phyloP scores from a whole-genome alignment of 1,140 invertebrate species.

The Zaprionus tsacasi region DNA sequence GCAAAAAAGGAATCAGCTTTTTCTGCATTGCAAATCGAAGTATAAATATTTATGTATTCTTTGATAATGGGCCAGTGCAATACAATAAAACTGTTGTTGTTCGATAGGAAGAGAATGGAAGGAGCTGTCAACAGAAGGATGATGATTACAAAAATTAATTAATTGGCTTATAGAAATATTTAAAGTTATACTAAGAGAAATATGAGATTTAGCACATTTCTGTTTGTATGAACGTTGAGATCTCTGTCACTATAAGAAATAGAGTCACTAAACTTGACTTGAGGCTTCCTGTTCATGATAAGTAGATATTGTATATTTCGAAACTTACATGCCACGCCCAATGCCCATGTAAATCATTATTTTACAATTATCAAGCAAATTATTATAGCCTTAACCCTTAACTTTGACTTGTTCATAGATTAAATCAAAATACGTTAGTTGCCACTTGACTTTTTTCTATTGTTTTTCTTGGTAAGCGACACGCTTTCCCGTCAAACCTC shows the following conservation, averaged over 20 bases:
- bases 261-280: no score
- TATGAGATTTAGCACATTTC: no score
- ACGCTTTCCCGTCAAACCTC: slow-evolving; percentile 5
- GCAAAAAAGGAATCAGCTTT: slow-evolving; percentile 6
- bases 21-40: slow-evolving; percentile 2
- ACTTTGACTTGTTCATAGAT: no score
- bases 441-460: neutral
- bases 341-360: no score
- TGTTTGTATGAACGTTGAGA: no score
- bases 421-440: neutral
- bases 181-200: neutral
- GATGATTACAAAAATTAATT: neutral
- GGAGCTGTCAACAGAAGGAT: slow-evolving; percentile 1
- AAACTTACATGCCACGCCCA: no score
- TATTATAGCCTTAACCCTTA: no score
- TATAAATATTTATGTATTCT: neutral
- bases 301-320: no score
- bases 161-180: neutral
- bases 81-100: neutral
- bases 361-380: no score
- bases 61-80: neutral
- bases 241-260: no score
- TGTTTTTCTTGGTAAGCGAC: neutral
- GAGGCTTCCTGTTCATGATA: no score
- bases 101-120: neutral